Evolutionary conservation across 2,113 vertebrate genomes (phyloP).

Genomic region (Labeo rohita): DNA sequence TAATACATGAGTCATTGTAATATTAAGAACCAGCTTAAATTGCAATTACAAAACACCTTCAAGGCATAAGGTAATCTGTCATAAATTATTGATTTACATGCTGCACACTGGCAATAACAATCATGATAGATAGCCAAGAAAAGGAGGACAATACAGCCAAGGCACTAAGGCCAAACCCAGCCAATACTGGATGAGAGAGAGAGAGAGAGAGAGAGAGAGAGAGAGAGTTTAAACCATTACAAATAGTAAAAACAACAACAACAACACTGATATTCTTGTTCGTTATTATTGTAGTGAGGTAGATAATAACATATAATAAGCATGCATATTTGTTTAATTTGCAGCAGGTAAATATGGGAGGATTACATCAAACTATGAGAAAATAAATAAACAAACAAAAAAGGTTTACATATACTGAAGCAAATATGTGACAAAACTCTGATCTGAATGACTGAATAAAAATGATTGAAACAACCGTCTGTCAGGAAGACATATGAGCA

Average conservation of each 20-base stretch:
- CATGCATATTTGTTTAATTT: background rate
- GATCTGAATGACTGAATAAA: background rate
- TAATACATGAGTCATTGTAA: conserved; percentile 18
- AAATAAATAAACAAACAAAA: background rate
- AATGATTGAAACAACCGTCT: background rate
- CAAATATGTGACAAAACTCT: no score
- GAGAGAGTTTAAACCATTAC: no score
- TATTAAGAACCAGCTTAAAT: conserved; percentile 24
- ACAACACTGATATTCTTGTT: background rate
- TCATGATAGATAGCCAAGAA: conserved; percentile 12
- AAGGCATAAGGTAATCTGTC: conserved; percentile 21
- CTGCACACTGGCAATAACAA: conserved; percentile 1
- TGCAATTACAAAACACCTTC: conserved; percentile 24
- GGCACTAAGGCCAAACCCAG: background rate
- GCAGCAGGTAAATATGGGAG: background rate
- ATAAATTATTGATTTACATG: conserved; percentile 46
- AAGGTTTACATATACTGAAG: background rate
- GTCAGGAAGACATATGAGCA: background rate
- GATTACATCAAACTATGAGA: background rate
- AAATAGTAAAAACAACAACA: no score
- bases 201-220: no score
- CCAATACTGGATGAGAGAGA: no score
- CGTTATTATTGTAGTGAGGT: background rate
- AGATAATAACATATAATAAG: background rate
- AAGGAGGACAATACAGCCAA: background rate